These are phyloP conservation scores for Craterocephalus amniculus DNA, from an alignment of 2,797 vertebrate genomes.

Conservation along the genomic window DNA sequence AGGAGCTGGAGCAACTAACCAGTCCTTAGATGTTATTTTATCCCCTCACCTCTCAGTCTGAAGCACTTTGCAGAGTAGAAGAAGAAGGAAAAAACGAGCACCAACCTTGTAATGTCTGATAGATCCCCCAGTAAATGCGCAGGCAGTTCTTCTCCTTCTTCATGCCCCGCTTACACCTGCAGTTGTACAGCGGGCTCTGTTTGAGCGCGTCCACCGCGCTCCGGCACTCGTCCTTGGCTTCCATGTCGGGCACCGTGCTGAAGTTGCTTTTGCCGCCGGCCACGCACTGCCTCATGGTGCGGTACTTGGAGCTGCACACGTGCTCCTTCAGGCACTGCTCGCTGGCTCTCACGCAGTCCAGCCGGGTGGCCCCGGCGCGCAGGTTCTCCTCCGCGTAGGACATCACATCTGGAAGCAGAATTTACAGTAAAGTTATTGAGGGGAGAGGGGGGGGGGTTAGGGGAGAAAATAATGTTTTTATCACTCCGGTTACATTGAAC, in stretches of 20 bases:
- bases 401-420: conserved; percentile 81
- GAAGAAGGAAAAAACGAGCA: neutral
- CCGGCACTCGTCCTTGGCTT: conserved; percentile 94
- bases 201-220: conserved; percentile 95
- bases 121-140: conserved; percentile 98
- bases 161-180: conserved; percentile 96
- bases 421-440: neutral
- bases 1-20: conserved; percentile 35
- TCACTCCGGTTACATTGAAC: too few species aligned
- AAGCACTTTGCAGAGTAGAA: too few species aligned
- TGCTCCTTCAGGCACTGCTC: conserved; percentile 94
- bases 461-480: too few species aligned
- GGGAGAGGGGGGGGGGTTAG: too few species aligned
- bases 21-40: conserved; percentile 6
- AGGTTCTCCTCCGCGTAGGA: conserved; percentile 84
- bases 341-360: conserved; percentile 93
- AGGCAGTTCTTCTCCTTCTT: conserved; percentile 99
- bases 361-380: conserved; percentile 80
- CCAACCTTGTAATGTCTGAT: conserved; percentile 95
- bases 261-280: conserved; percentile 94
- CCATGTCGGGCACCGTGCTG: conserved; percentile 89
- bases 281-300: conserved; percentile 97
- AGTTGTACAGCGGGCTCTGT: conserved; percentile 95
- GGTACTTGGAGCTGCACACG: conserved; percentile 95
- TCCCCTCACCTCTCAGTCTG: too few species aligned